Evolutionary conservation across 2,888 invertebrate genomes (phyloP), one percentile per base, ranked within the genome.

Genomic region (Rhingia campestris): DNA sequence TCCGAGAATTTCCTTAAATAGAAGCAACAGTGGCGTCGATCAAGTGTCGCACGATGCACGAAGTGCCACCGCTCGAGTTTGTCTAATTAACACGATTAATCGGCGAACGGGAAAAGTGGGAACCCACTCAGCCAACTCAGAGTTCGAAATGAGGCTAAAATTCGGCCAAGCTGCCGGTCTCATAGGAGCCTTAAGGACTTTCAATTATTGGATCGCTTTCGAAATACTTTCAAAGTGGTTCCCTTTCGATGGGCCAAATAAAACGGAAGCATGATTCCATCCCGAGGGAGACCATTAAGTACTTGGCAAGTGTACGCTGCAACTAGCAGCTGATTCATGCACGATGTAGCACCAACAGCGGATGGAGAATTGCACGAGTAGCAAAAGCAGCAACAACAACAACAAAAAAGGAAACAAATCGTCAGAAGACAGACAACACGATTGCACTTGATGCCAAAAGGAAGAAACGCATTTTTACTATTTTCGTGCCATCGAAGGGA

Each of bases 21-120:
- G 12, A 14, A 33, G 6, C 56, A 39, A 4, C 33, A 39, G 35
- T 6, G 45, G 54, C 30, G 61, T 39, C 41, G 35, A 69, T 64
- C 72, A 51, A 66, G 53, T 70, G 64, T 81, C 70, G 66, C 70
- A 59, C 64, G 47, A 47, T n/a, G 67, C 54, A 61, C 45, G 5
- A 39, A 39, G 51, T 61, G 51, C 7, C 49, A 56, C 45, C 63
- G 53, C 69, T 63, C 73, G 73, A 54, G 41, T 73, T 69, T 69
- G 69, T 69, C 58, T 79, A 79, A 82, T 82, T 77, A 73, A 79
- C 73, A 73, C 77, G 73, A 43, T 61, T 76, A 69, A 67, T 67
- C 53, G 54, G 12, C 6, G 4, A 66, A 59, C 74, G 63, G 61
- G 43, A 61, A 33, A 51, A 61, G 37, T 41, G 33, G 43, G 30